phyloP scores from a whole-genome alignment of 2,888 invertebrate species.

The Protophormia terraenovae region DNA sequence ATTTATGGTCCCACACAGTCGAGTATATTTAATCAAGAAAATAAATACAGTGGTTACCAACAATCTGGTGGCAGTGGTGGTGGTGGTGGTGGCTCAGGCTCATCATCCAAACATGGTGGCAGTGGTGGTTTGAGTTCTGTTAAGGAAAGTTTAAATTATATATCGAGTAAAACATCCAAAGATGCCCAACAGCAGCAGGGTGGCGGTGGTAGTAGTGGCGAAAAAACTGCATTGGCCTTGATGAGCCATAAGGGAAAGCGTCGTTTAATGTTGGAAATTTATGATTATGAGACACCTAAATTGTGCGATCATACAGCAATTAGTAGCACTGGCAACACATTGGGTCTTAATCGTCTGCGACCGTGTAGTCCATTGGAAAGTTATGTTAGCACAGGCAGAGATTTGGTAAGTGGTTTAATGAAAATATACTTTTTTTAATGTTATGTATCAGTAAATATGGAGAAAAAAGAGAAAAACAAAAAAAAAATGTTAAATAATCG shows the following conservation, averaged over 20 bases:
- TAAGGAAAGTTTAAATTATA: conserved; percentile 80
- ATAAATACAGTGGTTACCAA: conserved; percentile 81
- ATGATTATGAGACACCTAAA: conserved; percentile 88
- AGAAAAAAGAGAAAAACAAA: not conserved
- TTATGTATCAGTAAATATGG: not conserved
- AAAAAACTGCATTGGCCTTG: conserved; percentile 72
- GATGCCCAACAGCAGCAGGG: conserved; percentile 58
- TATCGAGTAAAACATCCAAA: conserved; percentile 72
- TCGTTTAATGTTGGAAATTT: conserved; percentile 86
- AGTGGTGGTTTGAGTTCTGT: conserved; percentile 74
- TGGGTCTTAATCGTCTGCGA: conserved; percentile 82
- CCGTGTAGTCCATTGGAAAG: conserved; percentile 91
- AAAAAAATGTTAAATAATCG: no score
- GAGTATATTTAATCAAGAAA: conserved; percentile 81
- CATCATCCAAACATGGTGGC: conserved; percentile 68
- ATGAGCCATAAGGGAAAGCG: conserved; percentile 80
- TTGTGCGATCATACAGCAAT: conserved; percentile 91
- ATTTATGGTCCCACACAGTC: conserved; percentile 81
- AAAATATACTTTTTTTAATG: not conserved
- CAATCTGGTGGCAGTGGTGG: conserved; percentile 72
- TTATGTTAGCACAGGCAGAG: conserved; percentile 85
- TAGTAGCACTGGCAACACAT: conserved; percentile 76
- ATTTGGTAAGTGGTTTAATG: conserved; percentile 78
- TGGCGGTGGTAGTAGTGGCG: conserved; percentile 56
- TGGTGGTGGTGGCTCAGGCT: conserved; percentile 56